These are phyloP conservation scores for Cynopterus brachyotis DNA, from an alignment of 2,113 vertebrate species.

Conservation along the genomic window DNA sequence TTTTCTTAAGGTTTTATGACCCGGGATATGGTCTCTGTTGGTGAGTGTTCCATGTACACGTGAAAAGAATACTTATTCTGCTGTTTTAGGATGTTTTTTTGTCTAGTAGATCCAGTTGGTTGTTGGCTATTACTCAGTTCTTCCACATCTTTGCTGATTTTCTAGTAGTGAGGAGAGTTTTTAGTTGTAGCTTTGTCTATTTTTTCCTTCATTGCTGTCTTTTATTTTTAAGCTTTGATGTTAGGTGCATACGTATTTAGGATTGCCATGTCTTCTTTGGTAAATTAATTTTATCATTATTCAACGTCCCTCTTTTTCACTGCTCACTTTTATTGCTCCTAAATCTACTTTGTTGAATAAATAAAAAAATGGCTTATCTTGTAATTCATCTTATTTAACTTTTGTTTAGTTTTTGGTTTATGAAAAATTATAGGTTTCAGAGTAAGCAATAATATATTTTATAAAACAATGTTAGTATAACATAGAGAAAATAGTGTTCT, in stretches of 20 bases:
- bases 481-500: not conserved
- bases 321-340: not conserved
- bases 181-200: not conserved
- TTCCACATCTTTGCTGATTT: not conserved
- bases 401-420: not conserved
- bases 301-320: not conserved
- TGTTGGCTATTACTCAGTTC: not conserved
- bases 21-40: not conserved
- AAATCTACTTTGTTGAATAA: not conserved
- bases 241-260: not conserved
- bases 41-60: not conserved
- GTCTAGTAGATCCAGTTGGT: not conserved
- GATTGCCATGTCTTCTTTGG: not conserved
- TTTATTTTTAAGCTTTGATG: not conserved
- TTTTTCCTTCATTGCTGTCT: not conserved
- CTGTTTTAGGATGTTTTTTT: not conserved
- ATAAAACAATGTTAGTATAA: not conserved
- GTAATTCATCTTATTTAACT: not conserved
- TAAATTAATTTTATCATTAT: not conserved
- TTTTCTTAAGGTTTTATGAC: not conserved
- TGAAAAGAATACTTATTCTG: not conserved
- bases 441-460: not conserved
- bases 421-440: not conserved
- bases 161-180: not conserved
- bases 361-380: not conserved